These are phyloP conservation scores for Odontamblyopus rebecca DNA, from an alignment of 2,797 vertebrate genomes.

Conservation along the genomic window DNA sequence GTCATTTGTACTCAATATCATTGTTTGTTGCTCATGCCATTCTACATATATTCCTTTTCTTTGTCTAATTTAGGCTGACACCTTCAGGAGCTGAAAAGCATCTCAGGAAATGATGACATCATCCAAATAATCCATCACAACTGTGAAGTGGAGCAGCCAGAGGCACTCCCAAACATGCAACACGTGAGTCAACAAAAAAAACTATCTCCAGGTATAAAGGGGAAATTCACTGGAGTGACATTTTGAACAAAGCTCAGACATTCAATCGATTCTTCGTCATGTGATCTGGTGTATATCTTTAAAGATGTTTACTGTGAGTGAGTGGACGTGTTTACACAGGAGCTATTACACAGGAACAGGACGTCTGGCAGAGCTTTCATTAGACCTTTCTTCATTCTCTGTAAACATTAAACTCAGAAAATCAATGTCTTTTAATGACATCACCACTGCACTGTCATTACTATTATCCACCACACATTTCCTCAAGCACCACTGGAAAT, in stretches of 20 bases:
- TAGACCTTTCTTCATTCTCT: conserved; percentile 34
- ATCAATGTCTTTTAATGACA: conserved; percentile 26
- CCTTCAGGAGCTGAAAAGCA: neutral
- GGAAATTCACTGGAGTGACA: neutral
- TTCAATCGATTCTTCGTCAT: neutral
- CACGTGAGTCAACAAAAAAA: neutral
- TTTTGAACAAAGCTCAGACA: neutral
- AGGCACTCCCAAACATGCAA: neutral
- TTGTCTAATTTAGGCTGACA: neutral
- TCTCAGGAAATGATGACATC: neutral
- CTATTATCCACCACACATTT: neutral
- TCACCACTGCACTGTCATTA: conserved; percentile 31
- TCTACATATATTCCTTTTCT: neutral
- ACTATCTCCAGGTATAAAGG: neutral
- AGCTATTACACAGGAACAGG: conserved; percentile 51
- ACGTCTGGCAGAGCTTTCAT: conserved; percentile 53
- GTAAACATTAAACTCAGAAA: conserved; percentile 17
- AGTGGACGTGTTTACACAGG: conserved; percentile 62
- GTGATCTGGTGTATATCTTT: neutral
- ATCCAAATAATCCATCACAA: neutral
- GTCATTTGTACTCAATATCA: neutral
- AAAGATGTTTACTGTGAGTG: conserved; percentile 60
- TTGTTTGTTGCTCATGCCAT: neutral
- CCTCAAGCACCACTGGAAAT: conserved; percentile 12
- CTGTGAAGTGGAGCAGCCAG: neutral